Percentiles rank a stretch among this genome's conserved stretches.
Conservation (phyloP, 2,797 vertebrate species). For the Lepus oiostolus region DNA sequence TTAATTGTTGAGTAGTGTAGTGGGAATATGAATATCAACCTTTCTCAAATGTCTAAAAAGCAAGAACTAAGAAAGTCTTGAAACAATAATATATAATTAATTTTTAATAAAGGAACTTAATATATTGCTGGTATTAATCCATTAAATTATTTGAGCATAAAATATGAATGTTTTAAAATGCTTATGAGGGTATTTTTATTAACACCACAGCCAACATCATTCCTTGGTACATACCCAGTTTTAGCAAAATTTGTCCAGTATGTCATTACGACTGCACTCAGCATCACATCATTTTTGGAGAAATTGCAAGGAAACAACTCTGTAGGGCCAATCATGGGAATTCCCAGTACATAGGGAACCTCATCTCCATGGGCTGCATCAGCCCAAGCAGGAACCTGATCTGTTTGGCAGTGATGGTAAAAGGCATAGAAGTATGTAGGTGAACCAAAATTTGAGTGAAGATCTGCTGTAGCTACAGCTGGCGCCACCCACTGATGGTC, state of each 20-base stretch:
- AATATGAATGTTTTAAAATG: background rate
- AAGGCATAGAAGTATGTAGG: conserved; percentile 99
- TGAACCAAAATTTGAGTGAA: conserved; percentile 99
- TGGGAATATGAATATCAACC: background rate
- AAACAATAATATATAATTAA: background rate
- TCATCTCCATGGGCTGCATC: conserved; percentile 99
- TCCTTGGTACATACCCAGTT: conserved; percentile 93
- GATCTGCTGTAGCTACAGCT: conserved; percentile 98
- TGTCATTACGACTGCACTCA: conserved; percentile 99
- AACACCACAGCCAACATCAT: background rate
- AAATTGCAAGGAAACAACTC: conserved; percentile 99
- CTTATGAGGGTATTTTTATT: conserved; percentile 9
- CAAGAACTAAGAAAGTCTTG: background rate
- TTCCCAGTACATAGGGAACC: conserved; percentile 98
- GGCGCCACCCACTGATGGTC: conserved; percentile 99
- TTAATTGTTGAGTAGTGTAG: background rate
- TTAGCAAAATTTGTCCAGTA: conserved; percentile 99
- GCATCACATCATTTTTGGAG: conserved; percentile 99
- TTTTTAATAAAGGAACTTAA: background rate
- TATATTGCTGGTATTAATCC: background rate
- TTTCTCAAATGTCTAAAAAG: conserved; percentile 42
- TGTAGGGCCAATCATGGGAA: conserved; percentile 99
- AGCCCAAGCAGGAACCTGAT: conserved; percentile 99
- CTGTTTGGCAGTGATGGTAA: conserved; percentile 99
- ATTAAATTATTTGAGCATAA: background rate